Evolutionary conservation across 2,113 vertebrate genomes (phyloP).

Genomic region (Catharus minimus): DNA sequence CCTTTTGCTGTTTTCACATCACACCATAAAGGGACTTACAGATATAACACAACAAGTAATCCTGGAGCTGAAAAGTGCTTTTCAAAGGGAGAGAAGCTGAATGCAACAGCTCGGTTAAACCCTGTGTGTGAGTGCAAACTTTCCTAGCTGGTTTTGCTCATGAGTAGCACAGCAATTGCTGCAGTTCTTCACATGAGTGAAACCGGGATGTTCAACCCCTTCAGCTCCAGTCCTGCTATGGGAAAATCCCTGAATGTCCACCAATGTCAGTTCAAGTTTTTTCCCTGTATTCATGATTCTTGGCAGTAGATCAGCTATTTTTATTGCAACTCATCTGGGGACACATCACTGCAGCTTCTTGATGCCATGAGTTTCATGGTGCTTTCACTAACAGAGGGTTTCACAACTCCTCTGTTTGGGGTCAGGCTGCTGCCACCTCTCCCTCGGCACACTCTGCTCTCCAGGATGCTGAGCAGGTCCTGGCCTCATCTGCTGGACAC

Average conservation of each 20-base stretch:
- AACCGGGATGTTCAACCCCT: neutral
- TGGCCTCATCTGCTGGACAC: neutral
- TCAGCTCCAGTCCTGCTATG: neutral
- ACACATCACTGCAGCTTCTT: neutral
- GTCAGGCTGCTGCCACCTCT: neutral
- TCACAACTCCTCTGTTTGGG: neutral
- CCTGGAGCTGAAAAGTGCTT: neutral
- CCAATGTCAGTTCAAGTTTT: neutral
- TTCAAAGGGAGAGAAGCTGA: neutral
- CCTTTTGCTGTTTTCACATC: neutral
- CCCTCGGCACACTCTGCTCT: accelerated
- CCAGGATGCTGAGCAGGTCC: neutral
- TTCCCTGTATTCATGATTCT: neutral
- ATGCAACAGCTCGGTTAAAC: neutral
- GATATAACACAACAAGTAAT: neutral
- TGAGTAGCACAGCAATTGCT: neutral
- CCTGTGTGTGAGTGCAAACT: neutral
- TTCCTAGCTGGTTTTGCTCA: neutral
- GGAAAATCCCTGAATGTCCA: neutral
- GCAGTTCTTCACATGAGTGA: neutral
- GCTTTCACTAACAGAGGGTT: neutral
- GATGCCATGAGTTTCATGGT: accelerated
- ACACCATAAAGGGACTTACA: neutral
- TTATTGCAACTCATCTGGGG: neutral
- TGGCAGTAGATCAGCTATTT: neutral